Evolutionary conservation across 2,888 invertebrate species (phyloP).

Genomic region (Sinodicranocentrus sp.): DNA sequence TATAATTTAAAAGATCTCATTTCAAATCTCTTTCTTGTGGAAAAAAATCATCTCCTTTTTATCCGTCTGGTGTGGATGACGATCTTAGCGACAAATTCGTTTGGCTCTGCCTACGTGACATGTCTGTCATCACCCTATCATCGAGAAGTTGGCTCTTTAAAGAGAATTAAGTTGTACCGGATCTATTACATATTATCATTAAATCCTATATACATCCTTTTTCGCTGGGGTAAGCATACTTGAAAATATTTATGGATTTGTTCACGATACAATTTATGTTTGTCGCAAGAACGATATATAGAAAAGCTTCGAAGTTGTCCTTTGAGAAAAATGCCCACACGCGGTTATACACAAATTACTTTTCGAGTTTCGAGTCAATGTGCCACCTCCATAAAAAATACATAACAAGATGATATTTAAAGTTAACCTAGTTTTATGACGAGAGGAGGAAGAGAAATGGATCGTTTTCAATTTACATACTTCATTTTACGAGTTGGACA

Average conservation of each 20-base stretch:
- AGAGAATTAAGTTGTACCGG: background rate
- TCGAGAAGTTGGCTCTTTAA: background rate
- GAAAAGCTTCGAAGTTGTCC: background rate
- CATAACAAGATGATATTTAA: background rate
- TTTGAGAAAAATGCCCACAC: no score
- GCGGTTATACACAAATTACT: background rate
- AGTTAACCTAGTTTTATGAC: background rate
- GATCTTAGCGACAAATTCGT: slow-evolving; percentile 43
- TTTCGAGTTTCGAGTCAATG: no score
- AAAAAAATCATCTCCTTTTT: no score
- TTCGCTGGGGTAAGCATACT: background rate
- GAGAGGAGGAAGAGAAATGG: slow-evolving; percentile 2
- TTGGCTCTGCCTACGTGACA: slow-evolving; percentile 29
- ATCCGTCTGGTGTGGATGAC: no score
- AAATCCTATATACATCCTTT: slow-evolving; percentile 11
- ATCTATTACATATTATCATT: slow-evolving; percentile 17
- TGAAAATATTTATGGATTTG: background rate
- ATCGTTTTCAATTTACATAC: slow-evolving; percentile 42
- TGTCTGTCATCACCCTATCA: slow-evolving; percentile 35
- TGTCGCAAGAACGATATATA: slow-evolving; percentile 35
- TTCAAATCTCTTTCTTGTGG: no score
- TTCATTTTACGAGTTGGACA: slow-evolving; percentile 26
- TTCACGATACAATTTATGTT: slow-evolving; percentile 25
- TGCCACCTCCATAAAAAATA: background rate
- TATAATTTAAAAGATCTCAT: no score